Evolutionary conservation across 2,797 vertebrate genomes (phyloP), one percentile per base, ranked within the genome.

Genomic region (Atherinosoma microstoma): DNA sequence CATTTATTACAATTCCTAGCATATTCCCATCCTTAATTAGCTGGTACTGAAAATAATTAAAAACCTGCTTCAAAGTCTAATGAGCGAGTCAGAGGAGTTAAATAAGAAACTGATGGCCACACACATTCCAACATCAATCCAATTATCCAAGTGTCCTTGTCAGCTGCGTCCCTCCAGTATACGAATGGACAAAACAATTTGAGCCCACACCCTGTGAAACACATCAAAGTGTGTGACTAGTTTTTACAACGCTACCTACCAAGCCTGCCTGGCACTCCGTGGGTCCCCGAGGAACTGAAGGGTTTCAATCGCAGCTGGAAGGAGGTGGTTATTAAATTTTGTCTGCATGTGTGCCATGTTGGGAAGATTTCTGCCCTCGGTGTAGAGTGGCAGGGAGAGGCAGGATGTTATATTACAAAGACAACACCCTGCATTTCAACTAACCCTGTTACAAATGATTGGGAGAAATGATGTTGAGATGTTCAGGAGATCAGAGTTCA

Each of bases 11-110:
- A 73, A 72, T 81, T 84, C 75, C 22, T 53, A 45, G 40, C 63
- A 35, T 53, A 62, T 65, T 78, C 82, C 83, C 84, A 32, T 71
- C 67, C 45, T 82, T 86, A 92, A 92, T 92, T 90, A 85, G 84
- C 66, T 69, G 1, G 27, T 53, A 15, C 67, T 78, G 80, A 84
- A 88, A 84, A 78, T 86, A 90, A 91, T 87, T 87, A 84, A 87
- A 84, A 76, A 81, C 53, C 80, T 67, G 66, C 76, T 79, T 82
- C 76, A 53, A 63, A 69, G 78, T 84, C 65, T 85, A 89, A 91
- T 82, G 78, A 88, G 78, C 36, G 68, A 84, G 87, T 80, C 75
- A 66, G 74, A 82, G 78, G 87, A 91, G 80, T 83, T 83, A 84
- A 86, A 80, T 64, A 81, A 78, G 73, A 71, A 78, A 75, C 65